phyloP scores from a whole-genome alignment of 2,888 invertebrate genomes.

The Netelia melanura region DNA sequence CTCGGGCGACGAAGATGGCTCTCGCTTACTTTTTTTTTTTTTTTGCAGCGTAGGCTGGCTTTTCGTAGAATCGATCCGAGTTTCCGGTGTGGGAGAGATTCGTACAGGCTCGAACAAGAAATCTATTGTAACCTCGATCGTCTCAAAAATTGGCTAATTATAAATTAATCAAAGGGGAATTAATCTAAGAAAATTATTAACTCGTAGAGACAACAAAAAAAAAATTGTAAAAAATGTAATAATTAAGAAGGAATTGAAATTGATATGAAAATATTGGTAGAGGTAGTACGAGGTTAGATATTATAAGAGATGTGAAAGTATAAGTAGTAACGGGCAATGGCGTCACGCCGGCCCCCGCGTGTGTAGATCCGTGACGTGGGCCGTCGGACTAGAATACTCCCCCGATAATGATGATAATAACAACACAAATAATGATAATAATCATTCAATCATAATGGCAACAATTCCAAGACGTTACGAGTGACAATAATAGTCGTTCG shows the following conservation, averaged over 20 bases:
- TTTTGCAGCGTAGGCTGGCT: constrained; percentile 43
- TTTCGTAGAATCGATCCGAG: constrained; percentile 62
- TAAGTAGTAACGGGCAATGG: constrained; percentile 45
- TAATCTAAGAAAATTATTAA: background rate
- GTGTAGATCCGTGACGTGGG: constrained; percentile 38
- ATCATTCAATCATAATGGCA: background rate
- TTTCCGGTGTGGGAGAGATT: constrained; percentile 45
- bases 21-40: background rate
- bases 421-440: constrained; percentile 34
- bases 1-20: constrained; percentile 20
- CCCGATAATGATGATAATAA: constrained; percentile 4
- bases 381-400: constrained; percentile 39
- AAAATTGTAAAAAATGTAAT: background rate
- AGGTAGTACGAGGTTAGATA: constrained; percentile 23
- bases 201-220: background rate
- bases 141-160: constrained; percentile 5
- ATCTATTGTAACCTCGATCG: constrained; percentile 32
- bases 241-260: background rate
- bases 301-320: constrained; percentile 23
- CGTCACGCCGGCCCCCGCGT: constrained; percentile 44
- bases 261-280: background rate
- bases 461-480: background rate
- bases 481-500: background rate
- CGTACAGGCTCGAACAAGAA: constrained; percentile 22
- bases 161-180: too few species aligned